Base-by-base conservation (phyloP, 2,797 vertebrate genomes). In the Lepidocolaptes lacrymiger region DNA sequence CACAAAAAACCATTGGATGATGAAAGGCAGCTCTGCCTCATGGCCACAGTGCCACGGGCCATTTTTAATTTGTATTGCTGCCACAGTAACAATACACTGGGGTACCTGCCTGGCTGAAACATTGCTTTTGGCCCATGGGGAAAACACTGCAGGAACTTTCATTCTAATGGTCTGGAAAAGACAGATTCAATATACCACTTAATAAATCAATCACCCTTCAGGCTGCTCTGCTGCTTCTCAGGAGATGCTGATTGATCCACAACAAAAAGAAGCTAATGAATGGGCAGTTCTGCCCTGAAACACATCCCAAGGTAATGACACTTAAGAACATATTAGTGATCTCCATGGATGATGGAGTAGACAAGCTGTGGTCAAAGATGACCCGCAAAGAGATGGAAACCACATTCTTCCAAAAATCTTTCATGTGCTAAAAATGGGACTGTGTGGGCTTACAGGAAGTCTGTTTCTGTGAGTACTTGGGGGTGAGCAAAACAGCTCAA, bases 201-300 rank as follows among this genome's bases (percentile, higher is more conserved):
- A 56, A 81, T 91, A 91, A 92, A 97, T 89, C 91, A 91, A 91
- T 91, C 64, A 90, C 41, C 67, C 54, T 90, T 67, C 88, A 62
- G 79, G 88, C 52, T 97, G 85, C 91, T 92, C 64, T 82, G 48
- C 49, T 88, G 79, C 64, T 58, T 79, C 96, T 88, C 83, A 58
- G 91, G 58, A 72, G 75, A 93, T 51, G 46, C 46, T 75, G 84
- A 92, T 54, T 88, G 94, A 87, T 77, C 89, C 68, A 39, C 52
- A 55, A 36, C 52, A 78, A 82, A 54, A 82, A 34, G 30, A 69
- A 71, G 23, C 43, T 95, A 94, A 95, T 22, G 63, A 93, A 61
- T 26, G 68, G 90, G 52, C 71, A 83, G 48, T 21, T 64, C 77
- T 83, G 64, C 79, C 82, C 92, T 67, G 62, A 73, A 86, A 77